These are phyloP conservation scores for Helicoverpa zea DNA, from an alignment of 1,140 invertebrate genomes.

Conservation along the genomic window DNA sequence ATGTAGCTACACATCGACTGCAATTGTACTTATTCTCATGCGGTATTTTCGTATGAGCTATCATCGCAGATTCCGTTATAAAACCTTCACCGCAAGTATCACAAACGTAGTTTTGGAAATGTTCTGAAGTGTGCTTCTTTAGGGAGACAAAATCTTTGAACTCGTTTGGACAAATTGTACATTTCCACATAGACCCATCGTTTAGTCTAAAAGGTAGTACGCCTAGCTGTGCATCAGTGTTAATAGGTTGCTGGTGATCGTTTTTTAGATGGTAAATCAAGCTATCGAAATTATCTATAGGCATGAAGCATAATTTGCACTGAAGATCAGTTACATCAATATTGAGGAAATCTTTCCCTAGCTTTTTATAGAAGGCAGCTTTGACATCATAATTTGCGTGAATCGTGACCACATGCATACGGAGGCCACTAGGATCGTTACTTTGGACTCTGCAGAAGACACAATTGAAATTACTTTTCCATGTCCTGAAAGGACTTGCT, in stretches of 20 bases:
- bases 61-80: conserved; percentile 80
- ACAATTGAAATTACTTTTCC: conserved; percentile 81
- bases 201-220: conserved; percentile 76
- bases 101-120: conserved; percentile 82
- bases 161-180: conserved; percentile 77
- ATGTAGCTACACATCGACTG: conserved; percentile 76
- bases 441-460: conserved; percentile 79
- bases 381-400: conserved; percentile 78
- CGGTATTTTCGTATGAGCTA: conserved; percentile 80
- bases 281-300: conserved; percentile 70
- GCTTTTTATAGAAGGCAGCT: conserved; percentile 78
- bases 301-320: conserved; percentile 79
- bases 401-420: conserved; percentile 69
- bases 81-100: conserved; percentile 82
- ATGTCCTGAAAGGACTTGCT: conserved; percentile 77
- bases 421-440: conserved; percentile 70
- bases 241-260: conserved; percentile 77
- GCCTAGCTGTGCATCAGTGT: conserved; percentile 73
- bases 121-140: conserved; percentile 76
- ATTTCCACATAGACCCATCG: conserved; percentile 78
- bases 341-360: conserved; percentile 80
- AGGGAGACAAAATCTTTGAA: conserved; percentile 79
- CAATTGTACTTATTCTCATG: conserved; percentile 82
- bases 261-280: conserved; percentile 77
- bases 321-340: conserved; percentile 80